Conservation (phyloP, 1,140 invertebrate species). For the Temnothorax longispinosus region DNA sequence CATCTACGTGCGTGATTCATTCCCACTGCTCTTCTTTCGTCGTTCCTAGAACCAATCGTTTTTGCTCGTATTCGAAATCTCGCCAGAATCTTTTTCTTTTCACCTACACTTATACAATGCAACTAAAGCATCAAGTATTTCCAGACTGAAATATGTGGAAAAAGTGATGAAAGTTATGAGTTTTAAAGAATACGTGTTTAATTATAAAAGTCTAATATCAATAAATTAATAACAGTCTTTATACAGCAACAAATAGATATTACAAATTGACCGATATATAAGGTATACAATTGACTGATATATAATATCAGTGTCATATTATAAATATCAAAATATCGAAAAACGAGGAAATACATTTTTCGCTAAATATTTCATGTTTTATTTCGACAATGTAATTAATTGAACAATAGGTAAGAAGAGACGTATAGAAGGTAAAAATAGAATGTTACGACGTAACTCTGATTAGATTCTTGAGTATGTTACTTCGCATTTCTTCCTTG, state of each 20-base stretch:
- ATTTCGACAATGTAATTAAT: background rate
- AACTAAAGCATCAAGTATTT: background rate
- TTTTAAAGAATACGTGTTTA: background rate
- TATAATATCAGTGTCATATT: too few species aligned
- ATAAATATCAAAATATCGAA: background rate
- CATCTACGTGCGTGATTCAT: constrained; percentile 34
- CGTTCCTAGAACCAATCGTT: constrained; percentile 40
- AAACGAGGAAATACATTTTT: background rate
- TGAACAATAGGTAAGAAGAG: background rate
- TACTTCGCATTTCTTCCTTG: constrained; percentile 14
- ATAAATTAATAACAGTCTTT: background rate
- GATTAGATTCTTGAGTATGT: background rate
- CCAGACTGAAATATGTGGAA: background rate
- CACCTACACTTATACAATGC: background rate
- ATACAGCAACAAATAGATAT: background rate
- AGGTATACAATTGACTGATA: too few species aligned
- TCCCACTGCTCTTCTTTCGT: constrained; percentile 45
- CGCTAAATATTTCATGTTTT: background rate
- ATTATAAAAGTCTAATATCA: background rate
- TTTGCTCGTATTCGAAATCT: background rate
- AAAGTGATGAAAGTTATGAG: background rate
- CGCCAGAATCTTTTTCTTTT: background rate
- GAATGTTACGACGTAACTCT: background rate
- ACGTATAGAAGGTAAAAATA: background rate
- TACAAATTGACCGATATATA: background rate